phyloP scores from a whole-genome alignment of 2,113 vertebrate genomes.

The Percina caprodes region DNA sequence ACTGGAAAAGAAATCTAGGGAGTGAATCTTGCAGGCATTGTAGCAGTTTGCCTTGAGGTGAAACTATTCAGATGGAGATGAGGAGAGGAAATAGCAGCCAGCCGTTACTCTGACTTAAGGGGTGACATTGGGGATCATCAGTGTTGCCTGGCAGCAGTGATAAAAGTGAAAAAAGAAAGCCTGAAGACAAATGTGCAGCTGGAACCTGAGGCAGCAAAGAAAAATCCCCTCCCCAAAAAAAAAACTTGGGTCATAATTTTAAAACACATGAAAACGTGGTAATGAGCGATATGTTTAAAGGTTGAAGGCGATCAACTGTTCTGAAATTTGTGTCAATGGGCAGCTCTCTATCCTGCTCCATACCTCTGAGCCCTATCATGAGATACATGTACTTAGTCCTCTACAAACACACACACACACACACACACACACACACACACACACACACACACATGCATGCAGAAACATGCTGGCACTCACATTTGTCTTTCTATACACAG shows the following conservation, averaged over 20 bases:
- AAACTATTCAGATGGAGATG: conserved; percentile 34
- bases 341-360: conserved; percentile 67
- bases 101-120: conserved; percentile 16
- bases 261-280: conserved; percentile 6
- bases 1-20: conserved; percentile 14
- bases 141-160: background rate
- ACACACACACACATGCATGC: conserved; percentile 60
- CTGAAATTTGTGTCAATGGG: conserved; percentile 46
- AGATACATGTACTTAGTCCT: conserved; percentile 48
- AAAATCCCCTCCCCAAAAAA: background rate
- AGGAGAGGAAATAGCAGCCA: conserved; percentile 35
- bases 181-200: conserved; percentile 49
- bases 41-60: conserved; percentile 49
- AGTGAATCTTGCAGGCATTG: conserved; percentile 35
- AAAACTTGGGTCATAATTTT: background rate
- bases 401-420: conserved; percentile 54
- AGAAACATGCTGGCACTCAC: conserved; percentile 68
- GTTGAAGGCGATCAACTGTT: conserved; percentile 24
- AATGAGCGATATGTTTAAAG: conserved; percentile 16
- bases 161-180: conserved; percentile 46
- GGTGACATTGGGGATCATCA: background rate
- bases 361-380: conserved; percentile 71
- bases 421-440: conserved; percentile 52
- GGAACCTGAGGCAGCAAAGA: conserved; percentile 35
- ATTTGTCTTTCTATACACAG: conserved; percentile 63